Evolutionary conservation across 2,797 vertebrate species (phyloP).

Genomic region (Chromis chromis): DNA sequence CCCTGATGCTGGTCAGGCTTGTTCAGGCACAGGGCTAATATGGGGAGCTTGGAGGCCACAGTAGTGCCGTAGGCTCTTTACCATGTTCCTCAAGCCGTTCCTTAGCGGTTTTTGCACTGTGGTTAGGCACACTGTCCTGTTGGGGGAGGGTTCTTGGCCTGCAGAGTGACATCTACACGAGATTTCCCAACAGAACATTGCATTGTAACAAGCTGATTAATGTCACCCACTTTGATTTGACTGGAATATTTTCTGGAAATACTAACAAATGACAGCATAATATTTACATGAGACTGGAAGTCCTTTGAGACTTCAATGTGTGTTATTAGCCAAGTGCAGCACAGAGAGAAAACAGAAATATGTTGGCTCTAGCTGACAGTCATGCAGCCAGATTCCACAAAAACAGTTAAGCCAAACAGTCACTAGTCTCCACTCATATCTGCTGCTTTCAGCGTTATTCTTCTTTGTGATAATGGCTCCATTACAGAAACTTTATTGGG

Average conservation of each 20-base stretch:
- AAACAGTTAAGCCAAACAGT: not conserved
- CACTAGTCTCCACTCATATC: not conserved
- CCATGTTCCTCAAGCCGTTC: too few relatives aligned
- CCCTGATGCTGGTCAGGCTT: too few relatives aligned
- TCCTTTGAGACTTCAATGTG: constrained; percentile 1
- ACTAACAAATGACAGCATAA: not conserved
- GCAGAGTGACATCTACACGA: too few relatives aligned
- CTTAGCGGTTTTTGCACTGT: not conserved
- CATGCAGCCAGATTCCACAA: not conserved
- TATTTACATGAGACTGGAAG: not conserved
- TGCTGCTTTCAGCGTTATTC: not conserved
- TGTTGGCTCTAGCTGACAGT: not conserved
- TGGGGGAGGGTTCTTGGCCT: too few relatives aligned
- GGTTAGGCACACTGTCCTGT: too few relatives aligned
- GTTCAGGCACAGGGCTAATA: too few relatives aligned
- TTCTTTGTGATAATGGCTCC: not conserved
- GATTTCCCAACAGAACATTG: too few relatives aligned
- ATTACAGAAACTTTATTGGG: not conserved
- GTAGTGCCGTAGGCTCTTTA: too few relatives aligned
- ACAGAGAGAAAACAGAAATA: not conserved
- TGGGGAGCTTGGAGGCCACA: too few relatives aligned
- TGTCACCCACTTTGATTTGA: too few relatives aligned
- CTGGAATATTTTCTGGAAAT: not conserved
- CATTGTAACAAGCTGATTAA: too few relatives aligned
- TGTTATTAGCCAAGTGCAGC: not conserved